Conservation (phyloP, 23 tunicate genomes). For the Clavelina lepadiformis region DNA sequence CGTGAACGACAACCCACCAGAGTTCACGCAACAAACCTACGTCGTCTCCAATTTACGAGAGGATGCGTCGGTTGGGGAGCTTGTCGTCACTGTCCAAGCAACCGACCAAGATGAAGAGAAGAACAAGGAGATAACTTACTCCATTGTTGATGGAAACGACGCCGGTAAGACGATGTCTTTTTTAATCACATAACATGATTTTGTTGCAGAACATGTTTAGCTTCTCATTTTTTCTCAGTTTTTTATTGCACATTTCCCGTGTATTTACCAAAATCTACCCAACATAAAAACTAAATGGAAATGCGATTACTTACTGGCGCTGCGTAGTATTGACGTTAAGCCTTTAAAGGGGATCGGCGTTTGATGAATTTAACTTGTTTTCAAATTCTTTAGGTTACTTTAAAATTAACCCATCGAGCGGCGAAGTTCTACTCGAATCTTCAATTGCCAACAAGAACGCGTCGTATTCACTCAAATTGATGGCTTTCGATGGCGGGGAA, state of each 20-base stretch:
- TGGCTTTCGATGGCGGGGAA: conserved; percentile 31
- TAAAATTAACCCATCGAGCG: neutral
- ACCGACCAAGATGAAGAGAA: conserved; percentile 30
- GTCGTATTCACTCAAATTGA: neutral
- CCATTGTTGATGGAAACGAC: conserved; percentile 8
- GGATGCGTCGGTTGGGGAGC: conserved; percentile 20
- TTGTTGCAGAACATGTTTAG: too few relatives aligned
- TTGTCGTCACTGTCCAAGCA: conserved; percentile 1
- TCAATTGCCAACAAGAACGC: conserved; percentile 9
- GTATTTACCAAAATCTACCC: too few relatives aligned
- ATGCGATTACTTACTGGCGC: too few relatives aligned
- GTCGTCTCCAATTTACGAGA: neutral
- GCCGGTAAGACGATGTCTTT: conserved; percentile 9
- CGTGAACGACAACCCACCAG: conserved; percentile 7
- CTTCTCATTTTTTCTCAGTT: too few relatives aligned
- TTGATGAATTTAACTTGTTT: too few relatives aligned
- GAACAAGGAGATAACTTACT: conserved; percentile 19
- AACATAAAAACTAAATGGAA: too few relatives aligned
- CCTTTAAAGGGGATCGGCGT: too few relatives aligned
- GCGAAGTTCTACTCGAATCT: neutral
- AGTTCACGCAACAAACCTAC: neutral
- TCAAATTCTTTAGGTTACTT: conserved; percentile 5
- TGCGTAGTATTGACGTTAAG: too few relatives aligned
- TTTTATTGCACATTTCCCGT: too few relatives aligned
- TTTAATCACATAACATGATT: neutral